Base-by-base conservation (phyloP, 2,888 invertebrate species). In the Watsonalla binaria region DNA sequence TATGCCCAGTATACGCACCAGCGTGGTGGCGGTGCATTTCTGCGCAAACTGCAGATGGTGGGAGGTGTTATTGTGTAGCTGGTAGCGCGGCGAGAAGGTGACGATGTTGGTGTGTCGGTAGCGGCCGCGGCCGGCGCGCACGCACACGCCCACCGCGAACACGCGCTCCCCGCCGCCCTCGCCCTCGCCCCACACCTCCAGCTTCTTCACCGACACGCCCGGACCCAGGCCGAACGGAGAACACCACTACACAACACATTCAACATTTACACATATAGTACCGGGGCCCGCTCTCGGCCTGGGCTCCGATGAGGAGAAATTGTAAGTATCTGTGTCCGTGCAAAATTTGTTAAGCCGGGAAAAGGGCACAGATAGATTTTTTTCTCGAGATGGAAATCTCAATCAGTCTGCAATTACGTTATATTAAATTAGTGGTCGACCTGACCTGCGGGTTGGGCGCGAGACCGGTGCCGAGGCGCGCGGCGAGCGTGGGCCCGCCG, bases 101-200 rank as follows among this genome's bases (percentile, higher is more conserved):
- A 98, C 96, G 67, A 99, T 96, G 78, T 95, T 96, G 37, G 99
- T 98, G 74, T 95, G 94, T 7, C 96, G 92, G 90, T 99, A 98
- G 67, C 96, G 93, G 45, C 98, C 98, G 67, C 96, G 93, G 0
- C 98, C 99, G 47, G 94, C 93, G 55, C 97, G 93, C 52, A 98
- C 96, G 74, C 97, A 95, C 62, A 99, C 95, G 56, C 99, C 99
- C 71, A 99, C 95, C 54, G 96, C 92, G 83, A 94, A 96, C 56
- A 96, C 95, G 63, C 59, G 95, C 93, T 73, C 63, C 58, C 79
- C 83, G 46, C 82, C 87, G 35, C 78, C 78, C 54, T 77, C 81
- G 51, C 86, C 51, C 63, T 54, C 62, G 60, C 57, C 59, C 42
- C 90, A 89, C 46, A 85, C 84, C 63, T 85, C 84, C 58, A 93